These are phyloP conservation scores for Acrossocheilus fasciatus DNA, from an alignment of 2,797 vertebrate species.

Conservation along the genomic window DNA sequence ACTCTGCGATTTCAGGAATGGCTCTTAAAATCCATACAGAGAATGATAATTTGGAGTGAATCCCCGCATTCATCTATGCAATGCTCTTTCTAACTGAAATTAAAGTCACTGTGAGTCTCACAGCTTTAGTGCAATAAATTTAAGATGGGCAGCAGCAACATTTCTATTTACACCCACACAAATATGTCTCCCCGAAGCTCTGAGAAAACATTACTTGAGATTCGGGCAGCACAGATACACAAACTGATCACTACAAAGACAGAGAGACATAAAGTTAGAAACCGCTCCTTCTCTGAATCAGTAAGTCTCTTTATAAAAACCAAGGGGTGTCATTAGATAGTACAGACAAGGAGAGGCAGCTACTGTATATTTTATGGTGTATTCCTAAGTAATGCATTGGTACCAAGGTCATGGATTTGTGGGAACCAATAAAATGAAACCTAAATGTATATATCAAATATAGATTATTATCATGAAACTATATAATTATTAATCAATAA, in stretches of 20 bases:
- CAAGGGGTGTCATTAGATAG: not conserved
- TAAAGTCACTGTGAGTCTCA: slow-evolving; percentile 4
- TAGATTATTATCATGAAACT: not conserved
- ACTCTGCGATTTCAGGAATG: not conserved
- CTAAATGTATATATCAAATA: not conserved
- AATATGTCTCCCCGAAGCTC: slow-evolving; percentile 6
- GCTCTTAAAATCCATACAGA: not conserved
- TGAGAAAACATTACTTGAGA: slow-evolving; percentile 24
- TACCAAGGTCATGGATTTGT: slow-evolving; percentile 2
- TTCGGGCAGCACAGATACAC: not conserved
- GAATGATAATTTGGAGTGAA: not conserved
- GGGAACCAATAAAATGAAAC: not conserved
- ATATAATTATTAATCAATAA: not conserved
- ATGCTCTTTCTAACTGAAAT: not conserved
- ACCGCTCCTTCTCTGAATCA: not conserved
- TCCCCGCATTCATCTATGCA: not conserved
- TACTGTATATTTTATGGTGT: not conserved
- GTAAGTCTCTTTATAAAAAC: not conserved
- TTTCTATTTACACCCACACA: slow-evolving; percentile 39
- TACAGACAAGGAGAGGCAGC: not conserved
- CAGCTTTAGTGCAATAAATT: slow-evolving; percentile 18
- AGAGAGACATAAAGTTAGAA: not conserved
- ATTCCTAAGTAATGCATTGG: not conserved
- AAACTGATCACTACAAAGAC: not conserved
- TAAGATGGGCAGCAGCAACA: slow-evolving; percentile 10